Conservation (phyloP, 2,797 vertebrate genomes). For the Argentina silus region DNA sequence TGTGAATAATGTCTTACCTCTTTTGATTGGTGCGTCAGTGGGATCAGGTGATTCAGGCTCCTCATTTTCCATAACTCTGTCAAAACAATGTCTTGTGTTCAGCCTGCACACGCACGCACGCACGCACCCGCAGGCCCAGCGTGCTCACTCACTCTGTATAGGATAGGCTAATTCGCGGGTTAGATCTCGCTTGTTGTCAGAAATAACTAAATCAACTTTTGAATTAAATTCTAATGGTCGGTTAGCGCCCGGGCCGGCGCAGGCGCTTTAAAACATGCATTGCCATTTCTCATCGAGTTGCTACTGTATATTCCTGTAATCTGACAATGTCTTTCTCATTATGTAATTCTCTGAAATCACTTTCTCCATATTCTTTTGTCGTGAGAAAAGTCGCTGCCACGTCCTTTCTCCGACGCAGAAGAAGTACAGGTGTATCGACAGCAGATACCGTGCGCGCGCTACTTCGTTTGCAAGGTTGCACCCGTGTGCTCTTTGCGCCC, state of each 20-base stretch:
- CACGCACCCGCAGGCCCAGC: conserved; percentile 10
- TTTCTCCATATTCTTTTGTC: conserved; percentile 34
- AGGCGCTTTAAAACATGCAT: conserved; percentile 63
- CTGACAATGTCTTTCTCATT: conserved; percentile 36
- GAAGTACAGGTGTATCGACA: conserved; percentile 49
- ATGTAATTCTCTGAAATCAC: neutral
- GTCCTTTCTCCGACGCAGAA: conserved; percentile 32
- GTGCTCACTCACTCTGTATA: conserved; percentile 20
- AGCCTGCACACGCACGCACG: conserved; percentile 19
- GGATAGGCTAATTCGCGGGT: conserved; percentile 19
- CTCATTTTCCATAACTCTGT: conserved; percentile 74
- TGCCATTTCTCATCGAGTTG: conserved; percentile 49
- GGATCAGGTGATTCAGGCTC: conserved; percentile 51
- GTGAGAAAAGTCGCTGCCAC: conserved; percentile 29
- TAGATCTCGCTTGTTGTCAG: too few species aligned
- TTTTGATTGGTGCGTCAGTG: conserved; percentile 55
- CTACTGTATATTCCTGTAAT: conserved; percentile 27
- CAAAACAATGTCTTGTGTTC: conserved; percentile 38
- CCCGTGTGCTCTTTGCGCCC: conserved; percentile 42
- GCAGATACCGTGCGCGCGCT: conserved; percentile 2
- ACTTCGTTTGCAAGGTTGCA: conserved; percentile 34
- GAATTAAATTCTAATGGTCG: conserved; percentile 28
- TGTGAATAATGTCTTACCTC: conserved; percentile 54
- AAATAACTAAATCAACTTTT: neutral
- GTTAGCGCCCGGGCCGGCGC: conserved; percentile 65